These are phyloP conservation scores for Bombus fervidus DNA, from an alignment of 1,140 invertebrate genomes.

Conservation along the genomic window DNA sequence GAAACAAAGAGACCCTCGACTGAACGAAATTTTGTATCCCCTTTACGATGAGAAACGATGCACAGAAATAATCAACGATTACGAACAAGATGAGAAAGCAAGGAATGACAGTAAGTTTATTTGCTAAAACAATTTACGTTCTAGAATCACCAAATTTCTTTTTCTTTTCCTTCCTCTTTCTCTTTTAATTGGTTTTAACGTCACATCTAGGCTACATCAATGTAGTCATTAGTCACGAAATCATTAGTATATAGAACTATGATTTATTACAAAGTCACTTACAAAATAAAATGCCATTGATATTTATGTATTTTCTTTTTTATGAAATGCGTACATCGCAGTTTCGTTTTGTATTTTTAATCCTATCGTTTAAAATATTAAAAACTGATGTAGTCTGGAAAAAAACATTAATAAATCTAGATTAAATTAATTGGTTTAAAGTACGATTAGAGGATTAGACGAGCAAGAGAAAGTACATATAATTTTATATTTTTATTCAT, in stretches of 20 bases:
- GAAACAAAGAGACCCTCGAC: slow-evolving; percentile 97
- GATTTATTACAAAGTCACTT: not conserved
- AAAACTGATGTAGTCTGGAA: not conserved
- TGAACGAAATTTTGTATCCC: slow-evolving; percentile 99
- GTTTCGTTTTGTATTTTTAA: not conserved
- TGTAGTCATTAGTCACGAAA: no score
- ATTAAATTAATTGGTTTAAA: not conserved
- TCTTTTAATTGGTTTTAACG: not conserved
- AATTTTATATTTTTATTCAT: no score
- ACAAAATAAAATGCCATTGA: not conserved
- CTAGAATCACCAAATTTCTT: not conserved
- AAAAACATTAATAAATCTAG: not conserved
- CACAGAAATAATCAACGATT: slow-evolving; percentile 95
- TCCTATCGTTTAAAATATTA: not conserved
- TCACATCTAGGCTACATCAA: not conserved
- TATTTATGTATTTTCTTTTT: not conserved
- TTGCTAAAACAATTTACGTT: not conserved
- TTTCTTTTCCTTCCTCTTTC: not conserved
- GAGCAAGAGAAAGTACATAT: not conserved
- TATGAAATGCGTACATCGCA: not conserved
- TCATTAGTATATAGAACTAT: not conserved
- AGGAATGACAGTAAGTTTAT: slow-evolving; percentile 87
- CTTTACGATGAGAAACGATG: slow-evolving; percentile 97
- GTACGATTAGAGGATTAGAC: not conserved
- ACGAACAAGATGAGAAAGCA: slow-evolving; percentile 93